Evolutionary conservation across 2,797 vertebrate genomes (phyloP), one percentile per base, ranked within the genome.

Genomic region (Bothrops alternatus): DNA sequence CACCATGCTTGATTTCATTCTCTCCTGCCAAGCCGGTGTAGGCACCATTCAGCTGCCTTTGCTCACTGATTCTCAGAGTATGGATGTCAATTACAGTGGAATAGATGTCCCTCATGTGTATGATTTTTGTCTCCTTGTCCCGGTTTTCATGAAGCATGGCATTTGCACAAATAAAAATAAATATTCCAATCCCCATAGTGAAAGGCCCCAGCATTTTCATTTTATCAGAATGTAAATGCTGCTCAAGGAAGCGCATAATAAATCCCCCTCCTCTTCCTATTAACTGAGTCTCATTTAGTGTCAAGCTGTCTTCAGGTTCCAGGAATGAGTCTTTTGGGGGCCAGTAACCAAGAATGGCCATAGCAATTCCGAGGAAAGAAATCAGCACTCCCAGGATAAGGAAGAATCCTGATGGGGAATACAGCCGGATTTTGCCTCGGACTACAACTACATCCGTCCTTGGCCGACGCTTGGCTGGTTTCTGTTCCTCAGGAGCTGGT

Each of bases 121-220:
- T 99, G 86, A 99, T 98, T 97, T 99, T 99, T 50, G 99, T 99
- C 95, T 99, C 99, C 88, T 98, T 98, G 97, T 99, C 99, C 93
- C 99, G 98, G 97, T 99, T 99, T 96, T 99, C 99, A 13, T 99
- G 99, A 37, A 99, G 98, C 94, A 99, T 99, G 93, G 99, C 99
- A 56, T 99, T 99, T 5, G 99, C 99, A 3, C 99, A 99, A 95
- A 99, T 99, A 94, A 99, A 99, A 95, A 99, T 99, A 95, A 99
- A 99, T 95, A 99, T 99, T 91, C 99, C 99, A 4, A 99, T 99
- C 91, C 99, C 99, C 99, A 99, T 99, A 2, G 99, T 99, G 96
- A 99, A 99, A 0, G 99, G 99, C 25, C 99, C 99, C 0, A 99
- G 96, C 99, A 99, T 99, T 97, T 99, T 99, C 99, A 99, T 99